phyloP scores from a whole-genome alignment of 2,888 invertebrate genomes.

The Agrotis puta region DNA sequence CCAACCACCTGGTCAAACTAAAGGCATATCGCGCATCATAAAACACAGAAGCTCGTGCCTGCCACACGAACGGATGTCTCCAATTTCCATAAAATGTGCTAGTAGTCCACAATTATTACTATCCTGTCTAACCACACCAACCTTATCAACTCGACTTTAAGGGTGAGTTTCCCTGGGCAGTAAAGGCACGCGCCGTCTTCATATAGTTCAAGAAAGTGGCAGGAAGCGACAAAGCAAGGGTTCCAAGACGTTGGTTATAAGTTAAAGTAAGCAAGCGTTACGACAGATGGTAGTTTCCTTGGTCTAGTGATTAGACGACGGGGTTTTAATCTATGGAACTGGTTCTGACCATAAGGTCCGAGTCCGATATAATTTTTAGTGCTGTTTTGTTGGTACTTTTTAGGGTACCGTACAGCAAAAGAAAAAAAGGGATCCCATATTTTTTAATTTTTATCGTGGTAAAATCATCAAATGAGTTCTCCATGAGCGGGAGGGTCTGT shows the following conservation, averaged over 20 bases:
- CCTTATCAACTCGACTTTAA: conserved; percentile 40
- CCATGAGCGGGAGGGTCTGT: too few species aligned
- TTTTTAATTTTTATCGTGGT: too few species aligned
- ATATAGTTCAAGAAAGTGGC: conserved; percentile 76
- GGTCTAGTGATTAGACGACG: conserved; percentile 50
- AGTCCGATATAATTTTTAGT: neutral
- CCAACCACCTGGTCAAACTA: conserved; percentile 73
- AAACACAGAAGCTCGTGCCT: conserved; percentile 79
- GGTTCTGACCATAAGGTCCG: conserved; percentile 21
- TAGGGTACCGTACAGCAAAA: too few species aligned
- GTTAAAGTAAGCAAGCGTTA: conserved; percentile 47
- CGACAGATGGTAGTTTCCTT: conserved; percentile 57
- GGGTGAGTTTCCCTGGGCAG: conserved; percentile 14
- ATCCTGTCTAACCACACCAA: conserved; percentile 5
- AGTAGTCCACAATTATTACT: conserved; percentile 7
- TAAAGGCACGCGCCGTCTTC: conserved; percentile 78
- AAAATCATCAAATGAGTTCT: too few species aligned
- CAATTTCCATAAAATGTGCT: conserved; percentile 79
- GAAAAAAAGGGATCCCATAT: too few species aligned
- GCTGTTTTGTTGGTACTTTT: neutral
- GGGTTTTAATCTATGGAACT: conserved; percentile 31
- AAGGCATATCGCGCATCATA: conserved; percentile 73
- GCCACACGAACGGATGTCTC: conserved; percentile 87
- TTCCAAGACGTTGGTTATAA: conserved; percentile 75
- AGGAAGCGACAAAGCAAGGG: conserved; percentile 84